Base-by-base conservation (phyloP, 1,140 invertebrate genomes). In the Papilio helenus region DNA sequence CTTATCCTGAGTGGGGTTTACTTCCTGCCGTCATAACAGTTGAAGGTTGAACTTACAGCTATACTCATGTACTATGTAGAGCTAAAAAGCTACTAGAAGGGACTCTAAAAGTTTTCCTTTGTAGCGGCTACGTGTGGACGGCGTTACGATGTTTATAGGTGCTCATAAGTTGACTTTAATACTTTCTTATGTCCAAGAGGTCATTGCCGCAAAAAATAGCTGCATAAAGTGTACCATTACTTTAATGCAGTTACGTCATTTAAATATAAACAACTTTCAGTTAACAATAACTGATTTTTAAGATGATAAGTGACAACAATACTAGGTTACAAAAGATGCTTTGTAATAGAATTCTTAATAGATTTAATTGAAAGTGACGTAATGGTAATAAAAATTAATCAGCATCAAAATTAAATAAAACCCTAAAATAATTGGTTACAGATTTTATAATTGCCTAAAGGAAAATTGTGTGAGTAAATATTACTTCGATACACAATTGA, bases 41-140 rank as follows among this genome's bases (percentile, higher is more conserved):
- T 55, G 51, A n/a, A n/a, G 18, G 51, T 16, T 49, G 46, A 16
- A 49, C 16, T 42, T 42, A 72, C 68, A 18, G 4, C 16, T 39
- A 9, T 42, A 16, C 68, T 12, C 34, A 34, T 72, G 68, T 72
- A 39, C 68, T 8, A 42, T 44, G 68, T 39, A 72, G 34, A 39
- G 14, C 26, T 68, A 72, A 72, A n/a, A 72, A 72, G 68, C 26
- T 29, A 72, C 34, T 39, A 39, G 34, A 39, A 72, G 68, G 68
- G 18, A 39, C 68, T 72, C 34, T 72, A 72, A 72, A 72, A 72
- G 68, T 72, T 72, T 72, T 72, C 68, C 34, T 49, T 73, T 73
- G 72, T 73, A 73, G 42, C 72, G 72, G 12, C 10, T 14, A 73
- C 72, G 72, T 73, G 72, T 49, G 44, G 42, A 73, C 72, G 72